A percentile compares a stretch with the other conserved stretches of the same genome.
These are phyloP conservation scores for Lepidurus packardi DNA, from an alignment of 1,140 invertebrate genomes.

Conservation along the genomic window DNA sequence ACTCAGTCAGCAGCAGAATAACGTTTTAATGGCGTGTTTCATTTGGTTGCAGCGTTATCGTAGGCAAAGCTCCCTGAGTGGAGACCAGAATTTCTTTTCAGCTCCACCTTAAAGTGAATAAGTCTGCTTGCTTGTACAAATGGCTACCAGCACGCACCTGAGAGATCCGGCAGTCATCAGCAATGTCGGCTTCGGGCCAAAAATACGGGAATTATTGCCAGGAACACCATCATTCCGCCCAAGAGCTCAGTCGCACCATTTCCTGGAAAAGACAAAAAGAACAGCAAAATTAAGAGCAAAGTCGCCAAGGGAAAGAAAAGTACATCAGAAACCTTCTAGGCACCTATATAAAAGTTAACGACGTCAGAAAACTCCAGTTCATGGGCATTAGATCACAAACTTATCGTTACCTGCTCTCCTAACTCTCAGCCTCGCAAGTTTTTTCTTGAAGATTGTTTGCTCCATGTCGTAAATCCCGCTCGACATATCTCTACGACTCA, in stretches of 20 bases:
- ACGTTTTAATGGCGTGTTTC: slow-evolving; percentile 12
- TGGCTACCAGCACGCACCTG: slow-evolving; percentile 13
- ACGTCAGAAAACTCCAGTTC: neutral
- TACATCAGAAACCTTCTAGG: slow-evolving; percentile 9
- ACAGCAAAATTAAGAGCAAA: neutral
- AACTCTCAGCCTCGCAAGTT: neutral
- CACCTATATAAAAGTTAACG: slow-evolving; percentile 20
- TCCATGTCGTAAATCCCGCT: neutral
- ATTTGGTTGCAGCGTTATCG: neutral
- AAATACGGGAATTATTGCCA: slow-evolving; percentile 12
- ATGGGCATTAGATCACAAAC: slow-evolving; percentile 5
- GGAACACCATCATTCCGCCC: slow-evolving; percentile 12
- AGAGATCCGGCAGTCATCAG: neutral
- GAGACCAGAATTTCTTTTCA: neutral
- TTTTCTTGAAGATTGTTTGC: neutral
- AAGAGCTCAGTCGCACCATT: neutral
- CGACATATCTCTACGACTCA: neutral
- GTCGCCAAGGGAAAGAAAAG: neutral
- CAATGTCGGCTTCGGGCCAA: neutral
- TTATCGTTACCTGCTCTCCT: neutral
- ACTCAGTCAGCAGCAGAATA: neutral
- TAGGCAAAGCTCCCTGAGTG: neutral
- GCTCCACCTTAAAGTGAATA: slow-evolving; percentile 9
- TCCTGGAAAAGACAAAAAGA: neutral
- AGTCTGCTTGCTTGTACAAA: neutral